Evolutionary conservation across 1,140 invertebrate species (phyloP), one percentile per base, ranked within the genome.

Genomic region (Elysia chlorotica): DNA sequence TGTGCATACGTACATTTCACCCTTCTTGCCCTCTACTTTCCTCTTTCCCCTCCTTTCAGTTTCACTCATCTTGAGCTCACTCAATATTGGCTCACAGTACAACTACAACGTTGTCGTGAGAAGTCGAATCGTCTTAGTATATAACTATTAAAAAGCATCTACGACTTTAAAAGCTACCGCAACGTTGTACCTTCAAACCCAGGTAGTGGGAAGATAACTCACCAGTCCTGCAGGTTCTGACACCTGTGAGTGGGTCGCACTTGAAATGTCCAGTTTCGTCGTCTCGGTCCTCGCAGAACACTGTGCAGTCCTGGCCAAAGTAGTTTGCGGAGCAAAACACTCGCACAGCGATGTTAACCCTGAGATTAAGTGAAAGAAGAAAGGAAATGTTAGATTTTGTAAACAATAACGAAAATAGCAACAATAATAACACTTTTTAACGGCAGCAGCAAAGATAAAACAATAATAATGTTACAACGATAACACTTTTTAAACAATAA

Each of bases 311-410:
- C 0, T 59, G 25, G 3, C 79, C 80, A 56, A 79, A 83, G 67
- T 74, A 83, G 72, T 78, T 33, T 1, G 63, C 25, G 30, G 81
- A 78, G 76, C 82, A 83, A 65, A 76, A 82, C 14, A 80, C 77
- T 53, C 75, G 76, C 10, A 81, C 37, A 28, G 76, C 76, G 31
- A 82, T 37, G 53, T 76, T 69, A 25, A 83, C 65, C 41, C 81
- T 83, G 35, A 57, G 28, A 33, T 28, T 66, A 25, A 31, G 21
- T 30, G 23, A 28, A 35, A 63, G 31, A 30, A 35, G 30, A 23
- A 33, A n/a, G n/a, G 41, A n/a, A 48, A 48, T n/a, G n/a, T 48
- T 10, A 48, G n/a, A 14, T 10, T 31, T 33, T 33, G 21, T 31
- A 25, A 4, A 21, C 21, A n/a, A 19, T 36, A 5, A 25, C 6